phyloP scores from a whole-genome alignment of 2,113 vertebrate species.

The Trematocara zebra region DNA sequence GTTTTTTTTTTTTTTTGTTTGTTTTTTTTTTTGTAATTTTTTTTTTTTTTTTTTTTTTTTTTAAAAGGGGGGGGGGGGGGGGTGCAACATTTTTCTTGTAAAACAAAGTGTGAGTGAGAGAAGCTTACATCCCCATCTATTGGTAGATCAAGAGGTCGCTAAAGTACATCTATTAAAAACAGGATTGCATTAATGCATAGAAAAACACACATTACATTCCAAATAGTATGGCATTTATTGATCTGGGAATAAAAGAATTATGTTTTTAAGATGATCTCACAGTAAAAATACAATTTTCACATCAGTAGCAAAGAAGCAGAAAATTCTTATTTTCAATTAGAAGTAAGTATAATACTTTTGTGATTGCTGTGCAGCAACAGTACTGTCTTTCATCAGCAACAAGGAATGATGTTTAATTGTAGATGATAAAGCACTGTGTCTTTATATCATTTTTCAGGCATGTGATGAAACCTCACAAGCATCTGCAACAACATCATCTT shows the following conservation, averaged over 20 bases:
- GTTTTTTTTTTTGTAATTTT: too few species aligned
- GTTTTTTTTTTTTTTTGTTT: too few species aligned
- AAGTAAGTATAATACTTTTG: not conserved
- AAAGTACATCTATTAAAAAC: not conserved
- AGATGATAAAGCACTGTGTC: not conserved
- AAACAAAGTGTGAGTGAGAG: not conserved
- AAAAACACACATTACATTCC: not conserved
- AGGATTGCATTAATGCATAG: not conserved
- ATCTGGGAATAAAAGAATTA: not conserved
- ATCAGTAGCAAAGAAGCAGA: not conserved
- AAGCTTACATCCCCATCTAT: not conserved
- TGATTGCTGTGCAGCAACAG: not conserved
- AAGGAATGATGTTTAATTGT: not conserved
- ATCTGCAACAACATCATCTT: not conserved
- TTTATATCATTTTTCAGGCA: not conserved
- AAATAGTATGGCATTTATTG: not conserved
- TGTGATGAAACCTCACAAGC: not conserved
- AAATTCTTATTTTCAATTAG: not conserved
- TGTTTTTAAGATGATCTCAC: not conserved
- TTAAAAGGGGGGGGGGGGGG: too few species aligned
- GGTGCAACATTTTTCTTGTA: too few species aligned
- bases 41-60: too few species aligned
- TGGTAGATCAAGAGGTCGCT: not conserved
- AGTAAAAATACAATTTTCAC: not conserved
- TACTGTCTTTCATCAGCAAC: not conserved